Percentiles rank a stretch among this genome's conserved stretches.
phyloP scores from a whole-genome alignment of 1,140 invertebrate genomes.

The Drosophila lacertosa region DNA sequence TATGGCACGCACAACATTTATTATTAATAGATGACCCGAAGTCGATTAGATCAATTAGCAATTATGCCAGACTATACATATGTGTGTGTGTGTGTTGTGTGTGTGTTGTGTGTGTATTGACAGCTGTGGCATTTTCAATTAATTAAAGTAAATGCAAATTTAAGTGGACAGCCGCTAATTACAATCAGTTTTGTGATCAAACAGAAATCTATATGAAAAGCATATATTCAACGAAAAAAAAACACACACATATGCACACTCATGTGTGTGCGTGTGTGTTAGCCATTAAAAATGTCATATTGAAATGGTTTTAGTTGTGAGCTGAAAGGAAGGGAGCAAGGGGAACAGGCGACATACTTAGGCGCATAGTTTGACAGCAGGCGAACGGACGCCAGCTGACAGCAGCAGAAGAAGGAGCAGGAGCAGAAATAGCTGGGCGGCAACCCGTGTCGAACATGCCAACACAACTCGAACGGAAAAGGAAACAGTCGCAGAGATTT shows the following conservation, averaged over 20 bases:
- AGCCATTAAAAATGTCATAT: constrained; percentile 75
- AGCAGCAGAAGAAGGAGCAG: constrained; percentile 34
- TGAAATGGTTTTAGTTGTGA: constrained; percentile 61
- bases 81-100: background rate
- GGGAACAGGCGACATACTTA: constrained; percentile 68
- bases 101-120: constrained; percentile 37
- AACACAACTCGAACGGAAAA: constrained; percentile 65
- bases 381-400: constrained; percentile 43
- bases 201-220: constrained; percentile 8
- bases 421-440: constrained; percentile 5
- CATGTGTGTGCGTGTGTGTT: constrained; percentile 49
- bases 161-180: constrained; percentile 47
- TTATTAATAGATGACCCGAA: constrained; percentile 69
- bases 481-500: constrained; percentile 75
- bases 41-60: constrained; percentile 75
- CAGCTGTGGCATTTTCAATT: constrained; percentile 70
- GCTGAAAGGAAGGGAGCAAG: constrained; percentile 61
- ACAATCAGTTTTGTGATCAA: constrained; percentile 33
- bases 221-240: constrained; percentile 4
- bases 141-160: constrained; percentile 66
- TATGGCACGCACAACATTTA: constrained; percentile 67
- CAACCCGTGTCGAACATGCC: constrained; percentile 67
- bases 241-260: background rate
- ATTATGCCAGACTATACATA: constrained; percentile 2
- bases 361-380: constrained; percentile 67